A percentile compares a stretch with the other conserved stretches of the same genome.
Conservation (phyloP, 2,113 vertebrate genomes). For the Monarcha castaneiventris region DNA sequence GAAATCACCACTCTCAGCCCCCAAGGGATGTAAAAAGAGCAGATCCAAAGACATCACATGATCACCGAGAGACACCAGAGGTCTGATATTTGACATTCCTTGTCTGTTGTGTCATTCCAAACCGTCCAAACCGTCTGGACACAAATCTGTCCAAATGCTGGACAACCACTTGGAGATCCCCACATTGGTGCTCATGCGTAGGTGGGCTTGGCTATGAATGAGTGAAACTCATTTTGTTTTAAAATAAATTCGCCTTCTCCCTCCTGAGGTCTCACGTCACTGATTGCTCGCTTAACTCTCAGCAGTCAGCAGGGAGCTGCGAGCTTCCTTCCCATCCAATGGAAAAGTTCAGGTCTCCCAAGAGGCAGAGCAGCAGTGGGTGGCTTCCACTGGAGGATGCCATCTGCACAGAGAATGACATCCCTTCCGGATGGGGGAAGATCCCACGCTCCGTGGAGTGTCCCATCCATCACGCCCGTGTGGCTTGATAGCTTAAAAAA, state of each 20-base stretch:
- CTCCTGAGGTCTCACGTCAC: neutral
- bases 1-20: neutral
- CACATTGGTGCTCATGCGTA: fast-evolving
- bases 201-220: neutral
- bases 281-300: neutral
- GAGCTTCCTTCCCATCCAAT: neutral
- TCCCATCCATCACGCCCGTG: neutral
- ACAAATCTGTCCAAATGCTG: neutral
- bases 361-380: slow-evolving; percentile 53
- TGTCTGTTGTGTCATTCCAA: neutral
- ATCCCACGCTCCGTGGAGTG: neutral
- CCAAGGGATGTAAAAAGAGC: neutral
- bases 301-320: neutral
- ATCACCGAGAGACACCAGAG: neutral
- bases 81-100: neutral
- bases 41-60: neutral
- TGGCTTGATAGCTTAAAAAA: slow-evolving; percentile 21
- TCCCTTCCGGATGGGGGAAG: neutral
- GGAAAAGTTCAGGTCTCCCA: slow-evolving; percentile 6
- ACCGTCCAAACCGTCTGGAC: neutral
- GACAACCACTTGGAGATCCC: neutral
- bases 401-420: neutral
- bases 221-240: neutral
- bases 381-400: slow-evolving; percentile 33
- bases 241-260: slow-evolving; percentile 1